Percentiles rank a stretch among this genome's conserved stretches.
phyloP scores from a whole-genome alignment of 2,888 invertebrate genomes.

The Scaptomyza cyrtandrae region DNA sequence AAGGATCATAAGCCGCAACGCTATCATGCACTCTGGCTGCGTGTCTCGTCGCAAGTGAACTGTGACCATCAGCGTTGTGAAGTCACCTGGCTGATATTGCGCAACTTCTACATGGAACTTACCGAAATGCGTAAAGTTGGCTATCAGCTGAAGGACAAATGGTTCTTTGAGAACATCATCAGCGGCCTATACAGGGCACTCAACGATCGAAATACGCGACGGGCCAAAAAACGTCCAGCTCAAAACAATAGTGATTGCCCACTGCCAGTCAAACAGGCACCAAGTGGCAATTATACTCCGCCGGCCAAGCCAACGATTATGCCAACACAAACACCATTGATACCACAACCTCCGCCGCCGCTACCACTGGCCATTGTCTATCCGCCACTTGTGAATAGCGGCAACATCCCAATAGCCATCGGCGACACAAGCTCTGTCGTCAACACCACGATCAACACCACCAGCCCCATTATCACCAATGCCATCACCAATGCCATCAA shows the following conservation, averaged over 20 bases:
- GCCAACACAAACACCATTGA: background rate
- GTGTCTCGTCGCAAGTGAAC: constrained; percentile 33
- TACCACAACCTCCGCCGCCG: background rate
- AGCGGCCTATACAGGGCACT: constrained; percentile 52
- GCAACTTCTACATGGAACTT: constrained; percentile 74
- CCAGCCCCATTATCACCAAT: background rate
- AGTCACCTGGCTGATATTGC: constrained; percentile 80
- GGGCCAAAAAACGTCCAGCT: background rate
- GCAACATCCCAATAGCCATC: background rate
- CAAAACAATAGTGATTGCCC: background rate
- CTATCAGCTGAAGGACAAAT: constrained; percentile 80
- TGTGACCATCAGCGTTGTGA: constrained; percentile 69
- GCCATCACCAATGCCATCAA: background rate
- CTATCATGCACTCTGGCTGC: constrained; percentile 58
- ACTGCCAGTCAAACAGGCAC: background rate
- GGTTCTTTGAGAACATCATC: constrained; percentile 80
- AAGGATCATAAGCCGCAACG: constrained; percentile 12
- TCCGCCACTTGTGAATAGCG: constrained; percentile 23
- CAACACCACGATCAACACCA: background rate
- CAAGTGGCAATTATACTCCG: background rate
- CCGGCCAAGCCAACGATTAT: background rate
- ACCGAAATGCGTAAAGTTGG: constrained; percentile 67
- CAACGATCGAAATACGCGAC: background rate
- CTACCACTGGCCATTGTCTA: constrained; percentile 53
- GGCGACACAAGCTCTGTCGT: background rate